Base-by-base conservation (phyloP, 2,113 vertebrate species). In the Poeciliopsis occidentalis region DNA sequence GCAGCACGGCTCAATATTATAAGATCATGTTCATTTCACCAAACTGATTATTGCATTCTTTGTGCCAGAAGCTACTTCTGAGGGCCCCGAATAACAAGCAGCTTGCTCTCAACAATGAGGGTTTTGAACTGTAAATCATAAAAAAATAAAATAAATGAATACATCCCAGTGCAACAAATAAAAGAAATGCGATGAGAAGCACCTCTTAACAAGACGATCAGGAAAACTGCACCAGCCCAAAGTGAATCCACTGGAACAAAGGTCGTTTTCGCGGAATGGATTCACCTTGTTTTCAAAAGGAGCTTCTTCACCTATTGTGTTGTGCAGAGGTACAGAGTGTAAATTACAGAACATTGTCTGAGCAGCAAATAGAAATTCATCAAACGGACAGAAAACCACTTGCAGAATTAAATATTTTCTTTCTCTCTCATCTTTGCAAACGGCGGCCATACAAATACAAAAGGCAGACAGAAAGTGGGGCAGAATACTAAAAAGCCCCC, bases 401-500 rank as follows among this genome's bases (percentile, higher is more conserved):
- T 31, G 29, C 64, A 74, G 71, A 51, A 75, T 81, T 71, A 65
- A 71, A 66, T 61, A 60, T 63, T 30, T 79, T 60, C 70, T 67
- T 47, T 60, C 41, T 15, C 17, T 47, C 44, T 26, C 4, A 29
- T 34, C 11, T 77, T 17, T 66, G 76, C 57, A 32, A 63, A 32
- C 10, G 11, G 70, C 67, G 72, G 31, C 37, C 78, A 78, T 65
- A 32, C 74, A 74, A 74, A 51, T 66, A 73, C 73, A 86, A 75
- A 75, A 71, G 51, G 7, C 41, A 74, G 44, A 37, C 54, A 39
- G 15, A 68, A 81, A 85, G 66, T 67, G 64, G 85, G 76, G 65
- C 81, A 79, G 83, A 86, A 86, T 86, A 78, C 54, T 81, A 83
- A 90, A 78, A 78, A 74, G 74, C 44, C 44, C 4, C 64, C 70